phyloP scores from a whole-genome alignment of 1,140 invertebrate genomes.

The Monomorium pharaonis region DNA sequence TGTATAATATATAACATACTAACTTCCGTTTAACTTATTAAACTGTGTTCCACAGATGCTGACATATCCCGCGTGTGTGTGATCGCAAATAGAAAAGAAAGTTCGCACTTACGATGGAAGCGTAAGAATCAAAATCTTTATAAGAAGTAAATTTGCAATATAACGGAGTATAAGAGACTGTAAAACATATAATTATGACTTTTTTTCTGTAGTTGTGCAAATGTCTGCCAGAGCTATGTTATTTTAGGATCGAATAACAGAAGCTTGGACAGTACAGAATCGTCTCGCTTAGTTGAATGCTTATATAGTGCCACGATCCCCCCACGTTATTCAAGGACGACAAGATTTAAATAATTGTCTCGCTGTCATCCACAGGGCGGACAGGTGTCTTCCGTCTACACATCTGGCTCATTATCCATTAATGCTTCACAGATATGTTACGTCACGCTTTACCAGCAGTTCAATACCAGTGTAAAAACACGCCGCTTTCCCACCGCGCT shows the following conservation, averaged over 20 bases:
- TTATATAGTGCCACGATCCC: conserved; percentile 10
- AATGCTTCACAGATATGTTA: conserved; percentile 64
- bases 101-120: background rate
- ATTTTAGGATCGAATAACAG: conserved; percentile 25
- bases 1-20: background rate
- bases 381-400: conserved; percentile 59
- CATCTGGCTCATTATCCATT: conserved; percentile 58
- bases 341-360: conserved; percentile 34
- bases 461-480: conserved; percentile 60
- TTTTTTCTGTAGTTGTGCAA: conserved; percentile 4
- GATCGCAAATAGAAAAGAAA: background rate
- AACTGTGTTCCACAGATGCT: conserved; percentile 9
- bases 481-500: conserved; percentile 62
- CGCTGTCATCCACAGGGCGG: conserved; percentile 62
- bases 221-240: conserved; percentile 22
- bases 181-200: background rate
- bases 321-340: conserved; percentile 10
- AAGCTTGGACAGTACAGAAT: conserved; percentile 21
- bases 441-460: conserved; percentile 65
- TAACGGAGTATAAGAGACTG: background rate
- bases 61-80: background rate
- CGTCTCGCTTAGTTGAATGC: conserved; percentile 33
- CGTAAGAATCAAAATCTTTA: background rate
- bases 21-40: background rate
- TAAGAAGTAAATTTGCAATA: background rate